Conservation (phyloP, 2,113 vertebrate species). For the Rhinolophus ferrumequinum region DNA sequence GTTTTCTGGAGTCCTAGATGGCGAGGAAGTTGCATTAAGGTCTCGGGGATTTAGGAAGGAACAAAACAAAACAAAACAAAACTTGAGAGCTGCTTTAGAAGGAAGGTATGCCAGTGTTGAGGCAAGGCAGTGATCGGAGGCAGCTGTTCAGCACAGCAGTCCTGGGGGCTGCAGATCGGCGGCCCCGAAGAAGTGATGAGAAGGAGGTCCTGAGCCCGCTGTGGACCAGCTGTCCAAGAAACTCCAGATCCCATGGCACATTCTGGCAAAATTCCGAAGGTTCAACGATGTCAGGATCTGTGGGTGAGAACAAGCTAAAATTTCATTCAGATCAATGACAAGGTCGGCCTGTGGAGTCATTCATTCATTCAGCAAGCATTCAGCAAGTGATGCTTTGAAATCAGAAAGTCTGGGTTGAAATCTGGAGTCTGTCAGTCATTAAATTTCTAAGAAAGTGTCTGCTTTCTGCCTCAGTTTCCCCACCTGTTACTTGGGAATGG, state of each 20-base stretch:
- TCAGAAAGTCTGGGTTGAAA: neutral
- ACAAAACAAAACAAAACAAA: neutral
- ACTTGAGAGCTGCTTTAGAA: neutral
- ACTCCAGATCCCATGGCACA: neutral
- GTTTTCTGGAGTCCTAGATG: neutral
- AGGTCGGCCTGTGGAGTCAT: neutral
- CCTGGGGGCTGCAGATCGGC: neutral
- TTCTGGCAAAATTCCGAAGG: neutral
- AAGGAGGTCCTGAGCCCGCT: neutral
- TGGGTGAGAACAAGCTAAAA: neutral
- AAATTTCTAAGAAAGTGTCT: neutral
- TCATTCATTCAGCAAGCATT: neutral
- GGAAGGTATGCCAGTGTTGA: neutral
- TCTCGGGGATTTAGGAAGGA: neutral
- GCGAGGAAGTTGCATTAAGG: neutral
- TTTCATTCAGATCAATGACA: neutral
- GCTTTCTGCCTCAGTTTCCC: neutral
- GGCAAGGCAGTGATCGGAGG: neutral
- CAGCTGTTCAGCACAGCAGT: neutral
- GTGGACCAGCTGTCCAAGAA: neutral
- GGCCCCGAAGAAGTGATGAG: neutral
- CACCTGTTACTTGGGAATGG: neutral
- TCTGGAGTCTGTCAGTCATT: neutral
- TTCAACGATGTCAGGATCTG: neutral
- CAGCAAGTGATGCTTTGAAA: neutral